Percentiles rank a stretch among this genome's conserved stretches.
phyloP scores from a whole-genome alignment of 2,797 vertebrate genomes.

The Coilia nasus region DNA sequence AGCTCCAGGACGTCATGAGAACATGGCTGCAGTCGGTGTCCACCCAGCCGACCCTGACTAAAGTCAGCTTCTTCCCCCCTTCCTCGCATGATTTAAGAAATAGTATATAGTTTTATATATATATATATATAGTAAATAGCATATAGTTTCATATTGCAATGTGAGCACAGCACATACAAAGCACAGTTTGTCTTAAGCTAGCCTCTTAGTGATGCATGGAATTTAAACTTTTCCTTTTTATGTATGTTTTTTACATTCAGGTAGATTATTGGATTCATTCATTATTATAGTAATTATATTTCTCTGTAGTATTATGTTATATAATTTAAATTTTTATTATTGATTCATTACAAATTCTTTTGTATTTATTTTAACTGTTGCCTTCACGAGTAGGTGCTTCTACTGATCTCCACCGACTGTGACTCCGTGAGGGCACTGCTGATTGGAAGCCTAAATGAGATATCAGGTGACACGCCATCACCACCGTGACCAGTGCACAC shows the following conservation, averaged over 20 bases:
- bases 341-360: not conserved
- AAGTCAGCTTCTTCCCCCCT: not conserved
- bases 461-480: conserved; percentile 74
- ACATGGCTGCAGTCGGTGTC: conserved; percentile 69
- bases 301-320: not conserved
- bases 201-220: too few relatives aligned
- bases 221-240: too few relatives aligned
- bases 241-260: not conserved
- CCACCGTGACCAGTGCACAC: not conserved
- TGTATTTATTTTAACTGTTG: conserved; percentile 34
- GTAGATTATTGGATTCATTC: not conserved
- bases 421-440: conserved; percentile 72
- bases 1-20: conserved; percentile 75
- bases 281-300: not conserved
- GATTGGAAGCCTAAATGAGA: conserved; percentile 68
- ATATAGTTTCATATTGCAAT: not conserved
- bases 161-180: too few relatives aligned
- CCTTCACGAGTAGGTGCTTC: conserved; percentile 74
- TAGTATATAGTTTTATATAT: not conserved
- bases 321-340: not conserved
- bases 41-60: conserved; percentile 31
- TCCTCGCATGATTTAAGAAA: not conserved
- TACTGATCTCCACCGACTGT: conserved; percentile 79
- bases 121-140: too few relatives aligned
- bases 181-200: too few relatives aligned